Percentiles rank a stretch among this genome's conserved stretches.
phyloP scores from a whole-genome alignment of 2,113 vertebrate genomes.

The Heloderma charlesbogerti region DNA sequence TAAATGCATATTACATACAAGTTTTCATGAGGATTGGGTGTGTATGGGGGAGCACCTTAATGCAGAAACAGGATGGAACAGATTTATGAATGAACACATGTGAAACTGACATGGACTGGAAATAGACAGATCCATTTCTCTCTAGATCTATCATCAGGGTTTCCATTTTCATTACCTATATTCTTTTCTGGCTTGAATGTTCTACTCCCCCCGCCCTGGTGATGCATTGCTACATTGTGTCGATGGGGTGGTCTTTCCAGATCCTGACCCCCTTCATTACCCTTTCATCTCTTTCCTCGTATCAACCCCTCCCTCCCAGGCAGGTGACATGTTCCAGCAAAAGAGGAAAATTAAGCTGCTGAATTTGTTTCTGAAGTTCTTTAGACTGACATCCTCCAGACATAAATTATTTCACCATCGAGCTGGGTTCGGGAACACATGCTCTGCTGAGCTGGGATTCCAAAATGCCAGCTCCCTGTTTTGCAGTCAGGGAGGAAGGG shows the following conservation, averaged over 20 bases:
- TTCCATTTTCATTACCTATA: not conserved
- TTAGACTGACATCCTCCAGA: constrained; percentile 15
- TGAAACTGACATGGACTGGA: not conserved
- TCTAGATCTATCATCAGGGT: not conserved
- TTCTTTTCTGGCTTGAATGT: not conserved
- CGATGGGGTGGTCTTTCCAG: not conserved
- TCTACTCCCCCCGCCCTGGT: not conserved
- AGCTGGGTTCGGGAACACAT: not conserved
- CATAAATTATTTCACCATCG: constrained; percentile 16
- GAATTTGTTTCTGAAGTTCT: constrained; percentile 12
- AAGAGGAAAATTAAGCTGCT: constrained; percentile 6
- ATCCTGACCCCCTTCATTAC: no score
- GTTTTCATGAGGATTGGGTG: no score
- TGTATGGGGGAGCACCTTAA: not conserved
- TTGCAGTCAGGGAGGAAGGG: constrained; percentile 13
- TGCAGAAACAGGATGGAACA: not conserved
- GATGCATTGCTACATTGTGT: not conserved
- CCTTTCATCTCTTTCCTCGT: not conserved
- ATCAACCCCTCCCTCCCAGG: not conserved
- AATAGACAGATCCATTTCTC: not conserved
- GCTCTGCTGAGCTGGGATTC: not conserved
- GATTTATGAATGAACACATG: not conserved
- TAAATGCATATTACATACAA: no score
- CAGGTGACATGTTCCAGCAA: not conserved
- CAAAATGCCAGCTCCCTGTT: constrained; percentile 12